phyloP scores from a whole-genome alignment of 2,113 vertebrate genomes.

The Dasypus novemcinctus region DNA sequence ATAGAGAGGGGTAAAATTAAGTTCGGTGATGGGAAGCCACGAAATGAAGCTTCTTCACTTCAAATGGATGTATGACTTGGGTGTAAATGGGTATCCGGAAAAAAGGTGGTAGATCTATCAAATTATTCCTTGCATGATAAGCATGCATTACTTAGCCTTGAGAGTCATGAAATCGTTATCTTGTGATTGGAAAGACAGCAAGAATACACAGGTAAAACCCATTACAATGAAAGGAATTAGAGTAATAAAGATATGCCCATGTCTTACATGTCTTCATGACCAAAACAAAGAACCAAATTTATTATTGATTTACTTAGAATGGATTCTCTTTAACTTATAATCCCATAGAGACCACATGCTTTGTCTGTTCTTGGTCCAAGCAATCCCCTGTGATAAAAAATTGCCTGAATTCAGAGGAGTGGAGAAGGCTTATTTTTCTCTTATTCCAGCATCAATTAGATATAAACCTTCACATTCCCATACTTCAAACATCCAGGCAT shows the following conservation, averaged over 20 bases:
- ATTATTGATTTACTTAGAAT: neutral
- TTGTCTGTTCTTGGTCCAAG: conserved; percentile 25
- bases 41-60: neutral
- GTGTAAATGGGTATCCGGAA: neutral
- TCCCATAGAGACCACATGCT: neutral
- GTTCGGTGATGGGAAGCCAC: neutral
- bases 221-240: neutral
- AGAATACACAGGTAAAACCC: neutral
- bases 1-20: neutral
- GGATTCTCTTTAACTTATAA: neutral
- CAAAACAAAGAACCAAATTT: neutral
- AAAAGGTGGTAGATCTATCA: neutral
- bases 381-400: neutral
- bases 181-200: neutral
- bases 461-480: neutral
- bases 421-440: neutral
- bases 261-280: neutral
- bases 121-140: neutral
- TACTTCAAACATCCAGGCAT: neutral
- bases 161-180: neutral
- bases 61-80: neutral
- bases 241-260: neutral
- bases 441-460: neutral
- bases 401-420: neutral
- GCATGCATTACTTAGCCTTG: neutral